Conservation (phyloP, 2,797 vertebrate species). For the Rhinatrema bivittatum region DNA sequence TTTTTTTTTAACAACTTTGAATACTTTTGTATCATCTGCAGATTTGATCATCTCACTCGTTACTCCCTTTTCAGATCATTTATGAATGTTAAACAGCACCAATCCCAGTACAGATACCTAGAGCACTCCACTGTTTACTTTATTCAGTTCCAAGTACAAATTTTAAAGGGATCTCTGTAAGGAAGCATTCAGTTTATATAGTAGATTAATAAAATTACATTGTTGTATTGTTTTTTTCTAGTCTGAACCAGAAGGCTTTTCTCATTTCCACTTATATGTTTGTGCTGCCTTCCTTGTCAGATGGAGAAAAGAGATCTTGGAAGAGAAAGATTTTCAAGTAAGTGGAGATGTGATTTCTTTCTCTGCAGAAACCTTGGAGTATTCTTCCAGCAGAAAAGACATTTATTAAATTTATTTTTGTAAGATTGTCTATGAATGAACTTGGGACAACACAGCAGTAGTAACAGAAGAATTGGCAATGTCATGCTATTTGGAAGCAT, state of each 20-base stretch:
- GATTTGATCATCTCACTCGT: too few relatives aligned
- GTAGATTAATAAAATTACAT: neutral
- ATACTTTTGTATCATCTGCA: too few relatives aligned
- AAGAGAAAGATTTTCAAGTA: conserved; percentile 95
- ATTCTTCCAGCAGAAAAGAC: conserved; percentile 7
- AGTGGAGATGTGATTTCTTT: conserved; percentile 17
- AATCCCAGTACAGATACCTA: too few relatives aligned
- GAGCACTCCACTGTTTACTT: too few relatives aligned
- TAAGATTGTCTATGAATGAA: conserved; percentile 38
- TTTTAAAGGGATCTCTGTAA: too few relatives aligned
- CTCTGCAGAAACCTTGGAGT: neutral
- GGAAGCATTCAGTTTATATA: neutral
- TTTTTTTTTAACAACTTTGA: too few relatives aligned
- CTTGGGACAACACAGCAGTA: conserved; percentile 47
- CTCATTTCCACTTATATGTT: conserved; percentile 94
- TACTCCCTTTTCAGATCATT: too few relatives aligned
- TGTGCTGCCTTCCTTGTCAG: conserved; percentile 91
- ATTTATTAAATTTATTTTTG: conserved; percentile 49
- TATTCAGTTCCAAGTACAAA: too few relatives aligned
- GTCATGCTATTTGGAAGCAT: conserved; percentile 3
- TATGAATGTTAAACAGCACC: too few relatives aligned
- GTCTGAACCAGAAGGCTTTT: conserved; percentile 97
- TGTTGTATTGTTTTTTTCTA: conserved; percentile 35
- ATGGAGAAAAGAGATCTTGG: conserved; percentile 91
- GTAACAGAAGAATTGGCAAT: conserved; percentile 60